Conservation (phyloP, 1,140 invertebrate genomes). For the Platyscapa corneri region DNA sequence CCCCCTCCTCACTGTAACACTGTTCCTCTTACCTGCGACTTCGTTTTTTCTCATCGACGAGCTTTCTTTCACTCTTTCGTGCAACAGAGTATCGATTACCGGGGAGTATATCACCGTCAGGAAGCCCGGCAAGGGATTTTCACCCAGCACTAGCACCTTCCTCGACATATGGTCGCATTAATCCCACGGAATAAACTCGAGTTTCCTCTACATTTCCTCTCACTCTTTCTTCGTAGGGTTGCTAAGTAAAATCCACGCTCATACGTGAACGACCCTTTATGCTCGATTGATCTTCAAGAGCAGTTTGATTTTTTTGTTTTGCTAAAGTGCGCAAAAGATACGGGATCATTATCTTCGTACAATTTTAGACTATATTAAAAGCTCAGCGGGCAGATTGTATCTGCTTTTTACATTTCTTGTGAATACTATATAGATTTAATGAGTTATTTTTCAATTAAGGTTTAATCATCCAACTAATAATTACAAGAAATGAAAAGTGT, state of each 20-base stretch:
- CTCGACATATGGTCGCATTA: not conserved
- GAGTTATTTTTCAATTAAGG: no score
- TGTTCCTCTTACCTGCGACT: not conserved
- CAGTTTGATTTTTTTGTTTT: not conserved
- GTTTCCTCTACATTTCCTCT: not conserved
- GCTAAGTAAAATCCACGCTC: not conserved
- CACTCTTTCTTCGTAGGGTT: not conserved
- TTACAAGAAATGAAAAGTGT: not conserved
- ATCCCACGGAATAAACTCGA: not conserved
- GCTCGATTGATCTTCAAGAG: conserved; percentile 11
- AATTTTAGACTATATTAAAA: not conserved
- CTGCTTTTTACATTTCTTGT: not conserved
- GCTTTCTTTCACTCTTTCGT: not conserved
- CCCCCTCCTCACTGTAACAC: not conserved
- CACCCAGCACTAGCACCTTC: not conserved
- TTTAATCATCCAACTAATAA: no score
- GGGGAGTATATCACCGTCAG: conserved; percentile 32
- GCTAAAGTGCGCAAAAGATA: not conserved
- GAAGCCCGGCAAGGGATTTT: conserved; percentile 40
- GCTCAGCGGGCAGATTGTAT: not conserved
- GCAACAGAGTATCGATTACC: conserved; percentile 45
- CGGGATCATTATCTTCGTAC: not conserved
- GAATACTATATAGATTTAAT: no score
- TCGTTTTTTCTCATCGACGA: not conserved
- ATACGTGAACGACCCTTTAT: not conserved